Base-by-base conservation (phyloP, 2,888 invertebrate genomes). In the Mimachlamys varia region DNA sequence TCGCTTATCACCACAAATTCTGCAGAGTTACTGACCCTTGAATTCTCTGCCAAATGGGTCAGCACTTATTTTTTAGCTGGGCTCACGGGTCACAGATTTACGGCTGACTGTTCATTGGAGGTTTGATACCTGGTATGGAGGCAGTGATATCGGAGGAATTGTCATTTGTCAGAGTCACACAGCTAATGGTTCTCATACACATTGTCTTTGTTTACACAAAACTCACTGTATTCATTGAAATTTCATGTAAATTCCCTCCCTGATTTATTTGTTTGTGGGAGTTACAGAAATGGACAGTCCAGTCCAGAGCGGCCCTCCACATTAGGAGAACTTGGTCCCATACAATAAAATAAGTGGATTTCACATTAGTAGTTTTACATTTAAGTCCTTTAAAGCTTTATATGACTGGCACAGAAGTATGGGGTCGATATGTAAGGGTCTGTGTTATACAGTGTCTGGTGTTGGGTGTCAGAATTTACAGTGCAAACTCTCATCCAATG, bases 1-100 rank as follows among this genome's bases (percentile, higher is more conserved):
- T 88, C n/a, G 27, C 44, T 88, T 49, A 88, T 88, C 76, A 76
- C 76, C 76, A 33, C 76, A 76, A 76, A 76, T 76, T 76, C 76
- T 76, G 76, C 76, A 76, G 33, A 76, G 76, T 76, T 76, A 76
- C 76, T 76, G 76, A 76, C 76, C 76, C 76, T 76, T 76, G 76
- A 76, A 76, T 76, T 76, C 33, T 10, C 27, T 76, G 27, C 33
- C 76, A 76, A 76, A 76, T 76, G 22, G 76, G 76, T 76, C 76
- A 76, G 19, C 33, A 22, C 76, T 76, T 76, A 33, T 76, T 76
- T 76, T 76, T 76, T 33, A 76, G 33, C 76, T 76, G 27, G 27
- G 22, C 7, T 33, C 33, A 15, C 33, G 17, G 76, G 76, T 76
- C 76, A 33, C 22, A 27, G 76, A 22, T 76, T 76, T 76, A 19